These are phyloP conservation scores for Halictus rubicundus DNA, from an alignment of 1,140 invertebrate species.

Conservation along the genomic window DNA sequence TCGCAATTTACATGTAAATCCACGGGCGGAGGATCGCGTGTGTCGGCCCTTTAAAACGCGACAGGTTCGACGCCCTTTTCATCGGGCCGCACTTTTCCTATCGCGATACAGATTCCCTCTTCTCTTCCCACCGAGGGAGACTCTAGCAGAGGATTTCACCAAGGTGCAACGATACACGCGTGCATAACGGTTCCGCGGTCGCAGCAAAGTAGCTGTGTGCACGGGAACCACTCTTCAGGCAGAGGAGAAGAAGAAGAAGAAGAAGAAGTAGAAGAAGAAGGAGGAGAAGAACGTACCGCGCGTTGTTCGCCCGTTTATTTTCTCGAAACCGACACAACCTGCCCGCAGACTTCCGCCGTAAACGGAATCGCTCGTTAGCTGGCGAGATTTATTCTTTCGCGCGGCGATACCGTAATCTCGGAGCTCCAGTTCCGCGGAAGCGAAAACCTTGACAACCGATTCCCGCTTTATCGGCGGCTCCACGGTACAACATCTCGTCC, in stretches of 20 bases:
- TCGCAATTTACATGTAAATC: no score
- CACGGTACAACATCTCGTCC: no score
- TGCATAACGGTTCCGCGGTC: constrained; percentile 69
- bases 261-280: no score
- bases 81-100: constrained; percentile 11
- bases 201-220: constrained; percentile 63
- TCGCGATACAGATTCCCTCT: constrained; percentile 1
- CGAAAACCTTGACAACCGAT: no score
- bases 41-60: background rate
- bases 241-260: background rate
- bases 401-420: no score
- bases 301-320: constrained; percentile 5
- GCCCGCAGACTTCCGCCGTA: constrained; percentile 2
- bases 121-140: background rate
- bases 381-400: no score
- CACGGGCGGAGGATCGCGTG: no score
- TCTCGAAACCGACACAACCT: constrained; percentile 7
- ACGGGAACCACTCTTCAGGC: constrained; percentile 51
- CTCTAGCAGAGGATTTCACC: background rate
- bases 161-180: constrained; percentile 45
- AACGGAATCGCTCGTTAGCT: background rate
- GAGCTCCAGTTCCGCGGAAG: no score
- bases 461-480: no score
- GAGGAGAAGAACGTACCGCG: no score
- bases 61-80: constrained; percentile 32